Base-by-base conservation (phyloP, 2,888 invertebrate genomes). In the Fissipunctia ypsillon region DNA sequence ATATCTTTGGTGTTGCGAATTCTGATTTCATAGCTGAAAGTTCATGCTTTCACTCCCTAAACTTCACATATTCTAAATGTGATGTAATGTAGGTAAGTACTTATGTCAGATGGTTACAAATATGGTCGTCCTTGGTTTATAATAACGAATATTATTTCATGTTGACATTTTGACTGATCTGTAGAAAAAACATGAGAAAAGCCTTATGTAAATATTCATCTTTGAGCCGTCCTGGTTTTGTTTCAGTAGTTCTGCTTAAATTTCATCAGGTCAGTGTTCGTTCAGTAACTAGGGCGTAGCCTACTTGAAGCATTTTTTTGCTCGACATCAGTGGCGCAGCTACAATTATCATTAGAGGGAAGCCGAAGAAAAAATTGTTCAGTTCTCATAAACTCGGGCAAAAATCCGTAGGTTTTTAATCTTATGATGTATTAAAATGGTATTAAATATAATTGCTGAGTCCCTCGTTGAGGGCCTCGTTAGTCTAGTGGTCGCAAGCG, bases 201-300 rank as follows among this genome's bases (percentile, higher is more conserved):
- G 73, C 75, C 81, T 80, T 75, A 78, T 78, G 84, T 79, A 88
- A 89, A 86, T 87, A 77, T 85, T 78, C 69, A 81, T 83, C 78
- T 82, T 78, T 83, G 69, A 80, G 65, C 72, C 81, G 91, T 76
- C 85, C 90, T 87, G 90, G 89, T 89, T 91, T 88, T 85, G 78
- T 85, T 89, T 86, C 81, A 87, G 88, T 83, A 76, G 80, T 85
- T 87, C 86, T 80, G 85, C 81, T 84, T 88, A 84, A 85, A 88
- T 88, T 84, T 84, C 87, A 88, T 88, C 88, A 89, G 92, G 92
- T 90, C 92, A 91, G 88, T 92, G 91, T 86, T 88, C 91, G 91
- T 86, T 88, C 91, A 87, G 82, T 88, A 93, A 88, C 79, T 91
- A 85, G 91, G 85, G 63, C 90, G 83, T 83, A 88, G 74, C 87